A percentile compares a stretch with the other conserved stretches of the same genome.
Evolutionary conservation across 1,140 invertebrate genomes (phyloP).

Genomic region (Myzus persicae): DNA sequence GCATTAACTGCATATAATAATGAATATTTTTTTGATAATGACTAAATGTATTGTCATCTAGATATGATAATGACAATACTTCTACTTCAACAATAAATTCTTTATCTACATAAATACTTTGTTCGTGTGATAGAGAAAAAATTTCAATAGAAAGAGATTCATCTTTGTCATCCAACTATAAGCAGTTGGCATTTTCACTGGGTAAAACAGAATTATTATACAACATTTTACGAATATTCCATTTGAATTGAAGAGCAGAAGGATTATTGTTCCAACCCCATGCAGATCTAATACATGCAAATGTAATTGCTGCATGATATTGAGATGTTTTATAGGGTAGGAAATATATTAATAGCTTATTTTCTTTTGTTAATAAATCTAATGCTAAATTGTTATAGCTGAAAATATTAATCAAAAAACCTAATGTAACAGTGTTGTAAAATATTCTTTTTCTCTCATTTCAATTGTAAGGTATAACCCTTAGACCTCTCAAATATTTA

Average conservation of each 20-base stretch:
- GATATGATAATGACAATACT: neutral
- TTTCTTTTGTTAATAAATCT: neutral
- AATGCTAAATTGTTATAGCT: neutral
- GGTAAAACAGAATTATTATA: neutral
- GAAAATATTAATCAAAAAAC: slow-evolving; percentile 4
- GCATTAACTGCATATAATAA: neutral
- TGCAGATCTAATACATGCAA: neutral
- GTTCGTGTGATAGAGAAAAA: neutral
- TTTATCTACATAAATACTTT: neutral
- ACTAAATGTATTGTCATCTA: slow-evolving; percentile 11
- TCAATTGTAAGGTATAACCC: neutral
- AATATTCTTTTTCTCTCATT: neutral
- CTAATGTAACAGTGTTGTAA: neutral
- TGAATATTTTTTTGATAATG: neutral
- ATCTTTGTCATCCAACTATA: neutral
- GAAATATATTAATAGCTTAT: neutral
- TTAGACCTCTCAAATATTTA: neutral
- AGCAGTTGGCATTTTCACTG: neutral
- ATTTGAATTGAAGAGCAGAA: slow-evolving; percentile 27
- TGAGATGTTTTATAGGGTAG: neutral
- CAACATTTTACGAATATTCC: neutral
- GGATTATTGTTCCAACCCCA: slow-evolving; percentile 24
- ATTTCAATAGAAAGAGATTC: neutral
- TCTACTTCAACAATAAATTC: neutral
- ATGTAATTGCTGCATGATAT: neutral